Evolutionary conservation across 2,797 vertebrate genomes (phyloP), one percentile per base, ranked within the genome.

Genomic region (Erithacus rubecula): DNA sequence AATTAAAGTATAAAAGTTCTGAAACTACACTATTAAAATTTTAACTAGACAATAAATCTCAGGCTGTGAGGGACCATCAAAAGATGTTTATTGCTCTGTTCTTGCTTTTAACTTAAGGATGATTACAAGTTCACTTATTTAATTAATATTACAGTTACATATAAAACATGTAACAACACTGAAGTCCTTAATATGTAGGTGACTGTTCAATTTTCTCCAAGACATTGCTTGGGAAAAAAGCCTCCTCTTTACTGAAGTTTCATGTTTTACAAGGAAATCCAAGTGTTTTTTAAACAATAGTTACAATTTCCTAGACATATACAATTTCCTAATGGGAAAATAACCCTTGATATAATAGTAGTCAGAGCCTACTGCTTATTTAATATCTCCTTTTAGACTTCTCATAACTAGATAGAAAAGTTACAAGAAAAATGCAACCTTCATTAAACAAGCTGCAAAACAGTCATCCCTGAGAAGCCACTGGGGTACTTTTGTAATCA

Each of bases 41-140:
- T 97, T 98, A 98, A 97, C 96, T 97, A 88, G 95, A 83, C 88
- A 97, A 96, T 98, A 98, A 97, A 98, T 97, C 93, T 96, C 93
- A 96, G 90, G 83, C 95, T 91, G 90, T 95, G 59, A 81, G 82
- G 65, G 90, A 95, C 96, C 93, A 94, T 96, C 95, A 95, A 94
- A 93, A 84, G 82, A 95, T 19, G 55, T 97, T 96, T 97, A 97
- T 95, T 97, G 47, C 75, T 67, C 75, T 95, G 68, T 74, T 96
- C 89, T 96, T 96, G 71, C 87, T 95, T 97, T 97, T 96, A 97
- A 96, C 74, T 91, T 76, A 83, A 87, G 81, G 81, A 94, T 79
- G 76, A 96, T 93, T 91, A 88, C 87, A 95, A 96, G 95, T 90
- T 91, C 63, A 81, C 39, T 74, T 76, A 89, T 96, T 95, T 95